Percentiles rank a stretch among this genome's conserved stretches.
phyloP scores from a whole-genome alignment of 53 echinoderm and acorn worm genomes.

The Paelopatides confundens region DNA sequence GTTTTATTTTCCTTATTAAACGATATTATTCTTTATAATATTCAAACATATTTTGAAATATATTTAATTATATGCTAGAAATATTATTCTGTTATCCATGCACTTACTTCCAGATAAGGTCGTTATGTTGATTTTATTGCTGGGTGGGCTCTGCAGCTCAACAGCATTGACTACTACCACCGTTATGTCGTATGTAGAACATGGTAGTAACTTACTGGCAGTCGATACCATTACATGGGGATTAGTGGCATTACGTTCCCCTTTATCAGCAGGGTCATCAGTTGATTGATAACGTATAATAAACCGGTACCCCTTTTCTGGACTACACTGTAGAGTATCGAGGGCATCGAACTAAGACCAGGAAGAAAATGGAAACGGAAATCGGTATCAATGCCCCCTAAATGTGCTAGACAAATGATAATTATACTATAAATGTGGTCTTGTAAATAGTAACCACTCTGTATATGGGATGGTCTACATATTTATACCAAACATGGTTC shows the following conservation, averaged over 20 bases:
- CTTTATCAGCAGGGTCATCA: not conserved
- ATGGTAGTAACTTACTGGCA: not conserved
- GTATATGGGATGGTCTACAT: no score
- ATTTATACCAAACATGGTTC: no score
- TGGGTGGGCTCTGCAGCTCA: not conserved
- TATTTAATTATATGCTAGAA: no score
- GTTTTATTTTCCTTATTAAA: no score
- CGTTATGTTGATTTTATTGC: not conserved
- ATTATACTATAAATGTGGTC: no score
- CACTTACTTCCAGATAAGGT: conserved; percentile 26
- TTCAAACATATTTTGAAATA: no score
- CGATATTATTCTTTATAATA: no score
- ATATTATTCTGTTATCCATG: no score
- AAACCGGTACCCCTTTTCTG: conserved; percentile 8
- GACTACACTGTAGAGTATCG: not conserved
- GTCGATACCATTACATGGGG: not conserved
- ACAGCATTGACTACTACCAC: conserved; percentile 1
- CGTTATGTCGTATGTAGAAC: not conserved
- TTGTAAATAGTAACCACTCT: no score
- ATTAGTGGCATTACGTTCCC: not conserved
- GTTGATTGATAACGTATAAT: conserved; percentile 2
- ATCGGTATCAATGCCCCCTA: no score
- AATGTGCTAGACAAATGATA: no score
- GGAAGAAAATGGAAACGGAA: not conserved
- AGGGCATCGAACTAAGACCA: not conserved